A percentile compares a stretch with the other conserved stretches of the same genome.
Evolutionary conservation across 1,140 invertebrate species (phyloP).

Genomic region (Sesamia nonagrioides): DNA sequence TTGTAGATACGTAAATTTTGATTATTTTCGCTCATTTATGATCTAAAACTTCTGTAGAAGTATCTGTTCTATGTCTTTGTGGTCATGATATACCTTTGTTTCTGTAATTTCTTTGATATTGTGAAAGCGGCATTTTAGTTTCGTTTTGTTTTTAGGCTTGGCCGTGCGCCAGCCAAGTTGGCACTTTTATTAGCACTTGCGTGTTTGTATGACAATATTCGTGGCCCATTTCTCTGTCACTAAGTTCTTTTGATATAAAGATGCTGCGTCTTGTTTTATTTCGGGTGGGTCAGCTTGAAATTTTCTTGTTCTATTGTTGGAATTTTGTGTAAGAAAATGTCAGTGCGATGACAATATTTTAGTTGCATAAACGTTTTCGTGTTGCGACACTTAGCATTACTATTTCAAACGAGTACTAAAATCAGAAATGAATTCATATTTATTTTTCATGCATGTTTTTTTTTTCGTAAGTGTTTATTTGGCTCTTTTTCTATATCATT

Average conservation of each 20-base stretch:
- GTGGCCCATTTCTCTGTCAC: slow-evolving; percentile 16
- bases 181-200: not conserved
- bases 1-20: no score
- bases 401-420: no score
- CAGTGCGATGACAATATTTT: not conserved
- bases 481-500: no score
- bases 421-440: no score
- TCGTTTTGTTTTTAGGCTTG: slow-evolving; percentile 4
- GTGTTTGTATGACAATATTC: slow-evolving; percentile 26
- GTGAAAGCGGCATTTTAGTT: slow-evolving; percentile 1
- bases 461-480: no score
- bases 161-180: slow-evolving; percentile 18
- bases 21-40: no score
- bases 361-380: not conserved
- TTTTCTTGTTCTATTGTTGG: not conserved
- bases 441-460: no score
- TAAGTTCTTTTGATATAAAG: slow-evolving; percentile 7
- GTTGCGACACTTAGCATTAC: not conserved
- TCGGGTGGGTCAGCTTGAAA: not conserved
- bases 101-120: not conserved
- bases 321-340: not conserved
- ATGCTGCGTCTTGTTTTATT: not conserved
- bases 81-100: not conserved
- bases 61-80: not conserved
- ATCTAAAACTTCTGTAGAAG: no score